Evolutionary conservation across 2,888 invertebrate genomes (phyloP), one percentile per base, ranked within the genome.

Genomic region (Therioaphis trifolii): DNA sequence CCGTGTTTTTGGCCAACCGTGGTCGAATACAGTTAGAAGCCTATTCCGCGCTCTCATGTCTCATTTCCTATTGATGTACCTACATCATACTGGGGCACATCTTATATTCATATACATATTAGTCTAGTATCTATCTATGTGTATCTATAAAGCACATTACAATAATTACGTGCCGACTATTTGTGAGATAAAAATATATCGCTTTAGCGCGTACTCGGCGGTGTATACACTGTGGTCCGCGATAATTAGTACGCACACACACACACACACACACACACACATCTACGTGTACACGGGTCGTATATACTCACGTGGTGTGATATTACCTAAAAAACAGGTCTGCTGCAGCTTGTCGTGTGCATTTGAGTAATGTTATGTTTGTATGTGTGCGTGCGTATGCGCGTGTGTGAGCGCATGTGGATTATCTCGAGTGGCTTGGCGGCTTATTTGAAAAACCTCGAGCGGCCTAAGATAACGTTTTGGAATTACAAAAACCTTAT

Each of bases 381-480:
- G 21, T 21, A n/a, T 21, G 55, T 21, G 55, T n/a, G 55, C 7
- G 55, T n/a, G 55, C 4, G 11, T 18, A 5, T n/a, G 15, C 7
- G 15, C 7, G 15, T 29, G 52, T 7, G 21, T 0, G 55, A 7
- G 15, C 27, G 55, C 43, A 29, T 69, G 52, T 27, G 74, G 72
- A 82, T 82, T 82, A 82, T 82, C 82, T 82, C 52, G 82, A 74
- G 82, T 63, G 82, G 82, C 72, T 74, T 40, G 82, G 72, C 82
- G 82, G 82, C 74, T 82, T 82, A 74, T 82, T 82, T 82, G 74
- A 82, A 82, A 82, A 82, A 82, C 72, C 72, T 82, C 74, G 72
- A 74, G 27, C 63, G 24, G 82, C 52, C 58, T 63, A 40, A 82
- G 82, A 82, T 82, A 82, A 82, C 80, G 80, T 74, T 74, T 74